These are phyloP conservation scores for Drosophila nigricruria DNA, from an alignment of 2,888 invertebrate species.

Conservation along the genomic window DNA sequence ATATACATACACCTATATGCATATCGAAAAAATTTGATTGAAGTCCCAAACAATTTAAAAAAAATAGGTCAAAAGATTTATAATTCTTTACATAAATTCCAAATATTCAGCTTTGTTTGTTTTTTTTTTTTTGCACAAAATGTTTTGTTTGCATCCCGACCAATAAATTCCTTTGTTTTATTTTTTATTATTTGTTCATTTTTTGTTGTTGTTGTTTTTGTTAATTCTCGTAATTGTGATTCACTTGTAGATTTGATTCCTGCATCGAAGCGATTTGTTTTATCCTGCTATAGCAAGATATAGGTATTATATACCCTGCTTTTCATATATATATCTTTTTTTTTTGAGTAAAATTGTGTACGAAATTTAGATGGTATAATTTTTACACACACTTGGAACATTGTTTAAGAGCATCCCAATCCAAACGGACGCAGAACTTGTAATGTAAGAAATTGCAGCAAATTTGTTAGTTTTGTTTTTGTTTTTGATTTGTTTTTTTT, in stretches of 20 bases:
- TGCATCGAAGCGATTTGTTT: background rate
- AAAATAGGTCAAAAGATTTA: background rate
- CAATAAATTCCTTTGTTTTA: background rate
- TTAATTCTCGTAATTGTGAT: background rate
- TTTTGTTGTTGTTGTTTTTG: background rate
- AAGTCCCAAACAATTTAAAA: background rate
- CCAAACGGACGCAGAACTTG: slow-evolving; percentile 6
- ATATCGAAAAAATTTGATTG: slow-evolving; percentile 1
- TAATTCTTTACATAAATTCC: slow-evolving; percentile 3
- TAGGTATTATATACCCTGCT: background rate
- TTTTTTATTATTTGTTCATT: background rate
- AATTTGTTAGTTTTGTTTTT: slow-evolving; percentile 10
- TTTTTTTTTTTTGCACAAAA: slow-evolving; percentile 10
- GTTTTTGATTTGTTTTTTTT: background rate
- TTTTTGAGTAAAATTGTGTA: background rate
- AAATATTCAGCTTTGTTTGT: background rate
- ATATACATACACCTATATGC: background rate
- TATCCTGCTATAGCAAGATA: too few species aligned
- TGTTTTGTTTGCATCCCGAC: background rate
- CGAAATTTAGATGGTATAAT: slow-evolving; percentile 18
- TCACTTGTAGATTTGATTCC: slow-evolving; percentile 22
- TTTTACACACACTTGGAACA: slow-evolving; percentile 1
- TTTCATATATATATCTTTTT: too few species aligned
- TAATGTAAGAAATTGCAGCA: slow-evolving; percentile 6
- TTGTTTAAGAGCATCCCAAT: background rate